Evolutionary conservation across 2,888 invertebrate species (phyloP).

Genomic region (Tetanocera ferruginea): DNA sequence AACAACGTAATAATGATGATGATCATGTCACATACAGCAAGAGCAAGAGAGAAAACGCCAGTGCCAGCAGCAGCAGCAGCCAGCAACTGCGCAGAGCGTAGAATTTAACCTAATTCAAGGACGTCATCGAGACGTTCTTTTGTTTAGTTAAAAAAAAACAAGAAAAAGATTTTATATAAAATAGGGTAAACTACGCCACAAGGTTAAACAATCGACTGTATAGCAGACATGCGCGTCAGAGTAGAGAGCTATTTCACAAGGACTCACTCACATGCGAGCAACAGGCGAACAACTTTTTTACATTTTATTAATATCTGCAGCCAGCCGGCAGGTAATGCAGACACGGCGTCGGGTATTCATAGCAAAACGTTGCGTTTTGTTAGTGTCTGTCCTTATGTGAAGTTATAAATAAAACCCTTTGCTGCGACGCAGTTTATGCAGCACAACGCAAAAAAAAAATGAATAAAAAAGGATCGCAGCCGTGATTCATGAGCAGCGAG

Average conservation of each 20-base stretch:
- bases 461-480: slow-evolving; percentile 13
- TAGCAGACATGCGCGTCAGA: no score
- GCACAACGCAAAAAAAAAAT: background rate
- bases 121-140: slow-evolving; percentile 65
- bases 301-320: no score
- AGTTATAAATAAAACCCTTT: background rate
- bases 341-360: background rate
- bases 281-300: no score
- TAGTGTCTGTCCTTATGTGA: background rate
- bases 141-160: slow-evolving; percentile 26
- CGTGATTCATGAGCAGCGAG: slow-evolving; percentile 38
- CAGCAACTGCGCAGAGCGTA: slow-evolving; percentile 25
- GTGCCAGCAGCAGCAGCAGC: background rate
- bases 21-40: background rate
- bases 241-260: background rate
- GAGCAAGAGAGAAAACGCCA: background rate
- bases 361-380: background rate
- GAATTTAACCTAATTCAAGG: slow-evolving; percentile 67
- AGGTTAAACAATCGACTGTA: slow-evolving; percentile 52
- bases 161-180: slow-evolving; percentile 52
- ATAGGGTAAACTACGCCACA: slow-evolving; percentile 67
- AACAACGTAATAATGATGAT: background rate
- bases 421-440: slow-evolving; percentile 3
- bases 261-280: background rate
- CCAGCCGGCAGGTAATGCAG: background rate